Conservation (phyloP, 2,888 invertebrate genomes). For the Anaspis maculata region DNA sequence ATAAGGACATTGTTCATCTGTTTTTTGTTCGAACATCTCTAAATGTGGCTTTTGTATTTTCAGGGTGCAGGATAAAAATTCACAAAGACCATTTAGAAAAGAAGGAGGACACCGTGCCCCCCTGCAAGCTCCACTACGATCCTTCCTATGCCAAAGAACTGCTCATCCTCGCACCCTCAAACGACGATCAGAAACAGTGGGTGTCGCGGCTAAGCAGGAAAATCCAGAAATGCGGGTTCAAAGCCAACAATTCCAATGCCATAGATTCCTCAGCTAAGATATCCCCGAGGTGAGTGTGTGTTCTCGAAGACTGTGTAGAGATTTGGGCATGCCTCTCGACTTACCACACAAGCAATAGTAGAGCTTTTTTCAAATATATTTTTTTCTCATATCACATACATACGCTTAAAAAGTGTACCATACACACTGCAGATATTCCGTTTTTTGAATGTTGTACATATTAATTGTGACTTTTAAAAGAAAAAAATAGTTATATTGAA, state of each 20-base stretch:
- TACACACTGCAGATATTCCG: too few species aligned
- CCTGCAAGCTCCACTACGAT: conserved; percentile 95
- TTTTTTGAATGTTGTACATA: too few species aligned
- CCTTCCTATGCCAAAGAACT: conserved; percentile 90
- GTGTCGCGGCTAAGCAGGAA: conserved; percentile 83
- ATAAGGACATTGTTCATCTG: too few species aligned
- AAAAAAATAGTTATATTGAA: too few species aligned
- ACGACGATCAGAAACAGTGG: conserved; percentile 89
- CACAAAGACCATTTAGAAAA: conserved; percentile 94
- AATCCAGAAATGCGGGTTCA: conserved; percentile 88
- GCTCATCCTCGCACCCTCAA: conserved; percentile 75
- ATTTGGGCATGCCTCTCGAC: conserved; percentile 15
- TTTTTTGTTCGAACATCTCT: conserved; percentile 1
- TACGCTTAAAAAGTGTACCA: too few species aligned
- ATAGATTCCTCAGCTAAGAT: conserved; percentile 56
- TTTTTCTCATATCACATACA: too few species aligned
- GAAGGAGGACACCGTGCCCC: conserved; percentile 78
- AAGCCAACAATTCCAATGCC: conserved; percentile 63
- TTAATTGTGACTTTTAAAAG: too few species aligned
- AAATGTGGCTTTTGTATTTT: not conserved
- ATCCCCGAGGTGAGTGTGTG: conserved; percentile 62
- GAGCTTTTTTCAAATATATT: too few species aligned
- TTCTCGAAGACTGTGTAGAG: too few species aligned
- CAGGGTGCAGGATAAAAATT: conserved; percentile 93
- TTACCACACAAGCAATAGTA: too few species aligned